Conservation (phyloP, 2,797 vertebrate species). For the Xenopus petersii region DNA sequence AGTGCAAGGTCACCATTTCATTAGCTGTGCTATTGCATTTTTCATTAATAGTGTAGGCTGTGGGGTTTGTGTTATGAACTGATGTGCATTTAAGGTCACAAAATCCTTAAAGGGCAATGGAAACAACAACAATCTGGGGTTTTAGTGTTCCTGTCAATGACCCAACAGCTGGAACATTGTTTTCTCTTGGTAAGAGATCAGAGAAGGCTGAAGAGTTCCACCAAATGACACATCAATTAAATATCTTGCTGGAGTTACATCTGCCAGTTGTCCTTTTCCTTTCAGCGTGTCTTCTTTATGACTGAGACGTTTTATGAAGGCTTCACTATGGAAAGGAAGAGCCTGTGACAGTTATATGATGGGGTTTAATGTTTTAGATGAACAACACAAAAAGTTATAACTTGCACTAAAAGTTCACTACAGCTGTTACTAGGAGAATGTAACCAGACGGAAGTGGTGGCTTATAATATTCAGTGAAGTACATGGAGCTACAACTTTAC, state of each 20-base stretch:
- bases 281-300: conserved; percentile 18
- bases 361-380: conserved; percentile 23
- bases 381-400: conserved; percentile 23
- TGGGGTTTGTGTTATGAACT: too few species aligned
- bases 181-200: conserved; percentile 15
- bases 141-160: background rate
- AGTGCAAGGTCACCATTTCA: too few species aligned
- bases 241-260: conserved; percentile 11
- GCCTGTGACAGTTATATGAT: conserved; percentile 32
- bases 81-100: too few species aligned
- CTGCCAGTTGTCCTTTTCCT: conserved; percentile 29
- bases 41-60: too few species aligned
- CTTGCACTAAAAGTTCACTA: background rate
- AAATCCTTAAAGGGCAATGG: too few species aligned
- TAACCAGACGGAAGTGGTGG: too few species aligned
- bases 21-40: too few species aligned
- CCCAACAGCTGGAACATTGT: conserved; percentile 1
- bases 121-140: conserved; percentile 1
- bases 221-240: conserved; percentile 6
- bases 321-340: conserved; percentile 26
- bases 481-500: too few species aligned
- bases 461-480: too few species aligned
- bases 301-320: conserved; percentile 30
- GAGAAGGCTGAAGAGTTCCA: conserved; percentile 9
- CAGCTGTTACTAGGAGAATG: too few species aligned